Conservation (phyloP, 2,888 invertebrate species). For the Aphidoletes aphidimyza region DNA sequence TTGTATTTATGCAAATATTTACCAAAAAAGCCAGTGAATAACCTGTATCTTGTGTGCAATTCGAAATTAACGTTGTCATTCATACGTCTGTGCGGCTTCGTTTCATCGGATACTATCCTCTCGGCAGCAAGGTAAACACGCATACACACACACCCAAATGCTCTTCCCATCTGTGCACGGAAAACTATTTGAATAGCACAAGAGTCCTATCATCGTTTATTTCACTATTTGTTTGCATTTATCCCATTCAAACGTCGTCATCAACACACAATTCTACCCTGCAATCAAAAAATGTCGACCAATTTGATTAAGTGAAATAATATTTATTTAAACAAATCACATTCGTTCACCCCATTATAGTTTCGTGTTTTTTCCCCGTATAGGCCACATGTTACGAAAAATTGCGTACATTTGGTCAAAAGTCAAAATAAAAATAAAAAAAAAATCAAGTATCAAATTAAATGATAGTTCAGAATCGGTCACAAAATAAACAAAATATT, state of each 20-base stretch:
- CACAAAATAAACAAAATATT: conserved; percentile 17
- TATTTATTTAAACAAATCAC: conserved; percentile 49
- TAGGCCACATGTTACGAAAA: background rate
- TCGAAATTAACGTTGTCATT: conserved; percentile 29
- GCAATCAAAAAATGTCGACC: conserved; percentile 44
- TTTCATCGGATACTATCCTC: background rate
- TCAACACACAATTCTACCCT: background rate
- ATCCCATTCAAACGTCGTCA: background rate
- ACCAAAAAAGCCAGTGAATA: background rate
- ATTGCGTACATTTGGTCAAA: conserved; percentile 10
- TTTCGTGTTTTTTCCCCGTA: no score
- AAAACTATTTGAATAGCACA: background rate
- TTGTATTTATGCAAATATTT: conserved; percentile 2
- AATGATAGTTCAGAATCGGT: conserved; percentile 21
- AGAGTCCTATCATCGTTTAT: background rate
- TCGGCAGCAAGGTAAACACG: background rate
- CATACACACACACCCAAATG: no score
- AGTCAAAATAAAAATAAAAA: background rate
- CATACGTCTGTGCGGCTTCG: background rate
- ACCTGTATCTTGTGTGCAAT: background rate
- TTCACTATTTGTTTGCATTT: background rate
- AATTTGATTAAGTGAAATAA: conserved; percentile 46
- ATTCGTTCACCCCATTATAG: background rate
- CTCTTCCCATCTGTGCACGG: no score
- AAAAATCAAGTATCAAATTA: background rate